Percentiles rank a stretch among this genome's conserved stretches.
Evolutionary conservation across 2,888 invertebrate genomes (phyloP).

Genomic region (Abscondita cerata): DNA sequence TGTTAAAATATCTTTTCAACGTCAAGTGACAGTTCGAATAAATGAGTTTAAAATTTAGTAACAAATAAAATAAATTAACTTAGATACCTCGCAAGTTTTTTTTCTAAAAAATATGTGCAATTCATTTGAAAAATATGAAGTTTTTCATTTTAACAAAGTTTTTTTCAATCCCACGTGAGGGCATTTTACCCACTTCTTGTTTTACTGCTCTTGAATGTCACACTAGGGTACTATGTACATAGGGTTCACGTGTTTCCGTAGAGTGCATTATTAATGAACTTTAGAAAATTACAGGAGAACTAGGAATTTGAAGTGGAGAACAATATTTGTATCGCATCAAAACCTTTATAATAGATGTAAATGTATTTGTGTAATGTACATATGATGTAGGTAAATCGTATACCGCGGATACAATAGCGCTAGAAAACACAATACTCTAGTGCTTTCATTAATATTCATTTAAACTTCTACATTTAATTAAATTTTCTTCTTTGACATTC

Average conservation of each 20-base stretch:
- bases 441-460: conserved; percentile 25
- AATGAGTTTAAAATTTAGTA: too few species aligned
- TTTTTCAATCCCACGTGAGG: background rate
- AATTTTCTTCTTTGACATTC: background rate
- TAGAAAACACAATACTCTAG: conserved; percentile 9
- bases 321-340: conserved; percentile 9
- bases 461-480: background rate
- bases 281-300: conserved; percentile 18
- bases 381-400: background rate
- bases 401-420: conserved; percentile 1
- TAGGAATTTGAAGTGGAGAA: conserved; percentile 16
- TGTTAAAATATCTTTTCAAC: too few species aligned
- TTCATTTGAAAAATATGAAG: too few species aligned
- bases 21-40: too few species aligned
- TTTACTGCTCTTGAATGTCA: conserved; percentile 21
- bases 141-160: conserved; percentile 7
- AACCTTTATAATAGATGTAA: conserved; percentile 14
- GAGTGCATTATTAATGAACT: conserved; percentile 25
- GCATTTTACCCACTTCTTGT: conserved; percentile 12
- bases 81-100: too few species aligned
- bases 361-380: conserved; percentile 10
- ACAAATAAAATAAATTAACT: too few species aligned
- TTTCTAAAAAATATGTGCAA: too few species aligned
- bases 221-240: conserved; percentile 18
- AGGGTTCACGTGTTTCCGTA: conserved; percentile 15